phyloP scores from a whole-genome alignment of 2,113 vertebrate genomes.

The Tragelaphus buxtoni region DNA sequence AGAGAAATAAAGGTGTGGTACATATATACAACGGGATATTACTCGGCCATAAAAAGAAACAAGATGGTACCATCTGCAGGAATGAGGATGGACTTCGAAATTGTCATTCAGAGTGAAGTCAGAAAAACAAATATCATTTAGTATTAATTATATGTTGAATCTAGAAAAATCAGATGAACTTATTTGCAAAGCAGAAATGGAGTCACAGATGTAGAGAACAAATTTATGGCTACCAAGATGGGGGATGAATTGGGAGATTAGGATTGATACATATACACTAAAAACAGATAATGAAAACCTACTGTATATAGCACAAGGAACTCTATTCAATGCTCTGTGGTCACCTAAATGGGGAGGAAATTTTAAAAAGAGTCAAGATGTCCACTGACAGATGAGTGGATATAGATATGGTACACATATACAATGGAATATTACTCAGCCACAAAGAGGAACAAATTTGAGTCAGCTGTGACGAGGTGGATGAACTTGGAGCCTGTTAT shows the following conservation, averaged over 20 bases:
- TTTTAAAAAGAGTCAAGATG: background rate
- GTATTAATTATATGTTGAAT: background rate
- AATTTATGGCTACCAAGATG: background rate
- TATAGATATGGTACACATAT: background rate
- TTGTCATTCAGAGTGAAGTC: background rate
- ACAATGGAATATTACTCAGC: background rate
- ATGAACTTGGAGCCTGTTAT: background rate
- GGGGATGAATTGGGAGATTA: background rate
- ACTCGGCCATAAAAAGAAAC: background rate
- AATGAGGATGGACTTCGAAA: background rate
- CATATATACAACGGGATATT: background rate
- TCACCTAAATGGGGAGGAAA: background rate
- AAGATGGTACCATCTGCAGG: background rate
- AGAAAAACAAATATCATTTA: background rate
- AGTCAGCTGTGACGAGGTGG: background rate
- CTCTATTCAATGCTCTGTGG: background rate
- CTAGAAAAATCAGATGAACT: background rate
- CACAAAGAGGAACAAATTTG: background rate
- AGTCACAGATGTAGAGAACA: background rate
- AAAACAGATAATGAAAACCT: background rate
- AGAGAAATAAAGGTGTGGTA: background rate
- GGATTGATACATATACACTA: background rate
- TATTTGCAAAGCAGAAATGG: background rate
- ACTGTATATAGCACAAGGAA: background rate
- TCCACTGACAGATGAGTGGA: background rate